Evolutionary conservation across 2,888 invertebrate species (phyloP), one percentile per base, ranked within the genome.

Genomic region (Agrochola macilenta): DNA sequence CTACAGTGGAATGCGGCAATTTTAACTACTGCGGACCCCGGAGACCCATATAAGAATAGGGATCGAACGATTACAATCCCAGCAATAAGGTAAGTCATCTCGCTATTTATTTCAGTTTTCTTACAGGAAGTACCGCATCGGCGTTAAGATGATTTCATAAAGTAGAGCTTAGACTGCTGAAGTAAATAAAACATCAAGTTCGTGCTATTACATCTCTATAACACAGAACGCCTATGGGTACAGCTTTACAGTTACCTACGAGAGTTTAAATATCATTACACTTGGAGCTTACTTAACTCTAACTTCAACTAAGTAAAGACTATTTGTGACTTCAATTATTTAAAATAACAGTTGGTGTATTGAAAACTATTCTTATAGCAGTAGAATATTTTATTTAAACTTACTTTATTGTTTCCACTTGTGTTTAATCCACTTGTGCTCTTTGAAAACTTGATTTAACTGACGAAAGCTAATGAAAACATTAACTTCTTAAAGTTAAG

Each of bases 1-100:
- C 93, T 94, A 94, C 95, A 94, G 94, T 94, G 96, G 96, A 96
- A 96, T 96, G 96, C 96, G 95, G 96, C 94, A 96, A 96, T 96
- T 96, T 96, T 96, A 96, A 96, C 96, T 95, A 96, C 96, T 96
- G 96, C 96, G 94, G 96, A 94, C 94, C 92, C 93, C 94, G 93
- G 94, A 81, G 93, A 95, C 94, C 94, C 93, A 93, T 94, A 94
- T 93, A 93, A 91, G 93, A 93, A 93, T 93, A 94, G 94, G 95
- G 94, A 94, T 94, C 93, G 91, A 92, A 92, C 91, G 91, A 90
- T 90, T 92, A 90, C 92, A 90, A 89, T 90, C 87, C 89, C 87
- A 87, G 88, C 89, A 90, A 91, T 92, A 94, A 95, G 95, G 95
- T 95, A 90, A 93, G 95, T 90, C 82, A 76, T 75, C 71, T 79